phyloP scores from a whole-genome alignment of 2,888 invertebrate species.

The Dascillus cervinus region DNA sequence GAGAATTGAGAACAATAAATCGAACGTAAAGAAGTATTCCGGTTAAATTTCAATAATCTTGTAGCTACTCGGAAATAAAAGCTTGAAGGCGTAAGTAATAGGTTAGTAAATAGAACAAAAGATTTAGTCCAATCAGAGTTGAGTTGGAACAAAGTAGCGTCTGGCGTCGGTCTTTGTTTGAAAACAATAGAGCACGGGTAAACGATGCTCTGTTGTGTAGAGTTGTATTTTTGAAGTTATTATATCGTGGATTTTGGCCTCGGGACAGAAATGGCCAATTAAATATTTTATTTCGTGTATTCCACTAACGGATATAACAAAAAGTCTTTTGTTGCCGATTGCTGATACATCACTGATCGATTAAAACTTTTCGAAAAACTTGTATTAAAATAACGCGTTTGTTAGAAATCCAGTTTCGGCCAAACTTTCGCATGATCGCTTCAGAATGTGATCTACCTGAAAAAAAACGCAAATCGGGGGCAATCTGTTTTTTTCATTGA shows the following conservation, averaged over 20 bases:
- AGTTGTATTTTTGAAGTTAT: constrained; percentile 39
- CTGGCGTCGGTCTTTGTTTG: constrained; percentile 38
- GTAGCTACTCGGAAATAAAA: constrained; percentile 31
- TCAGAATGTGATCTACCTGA: constrained; percentile 21
- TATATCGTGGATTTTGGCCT: constrained; percentile 33
- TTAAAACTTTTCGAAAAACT: too few relatives aligned
- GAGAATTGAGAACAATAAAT: too few relatives aligned
- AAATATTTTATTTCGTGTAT: constrained; percentile 36
- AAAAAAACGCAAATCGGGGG: constrained; percentile 15
- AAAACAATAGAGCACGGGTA: constrained; percentile 38
- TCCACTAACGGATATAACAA: too few relatives aligned
- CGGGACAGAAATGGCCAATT: constrained; percentile 36
- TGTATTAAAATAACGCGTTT: constrained; percentile 15
- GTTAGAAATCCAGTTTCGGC: constrained; percentile 16
- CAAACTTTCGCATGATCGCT: constrained; percentile 14
- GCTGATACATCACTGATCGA: too few relatives aligned
- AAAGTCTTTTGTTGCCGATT: too few relatives aligned
- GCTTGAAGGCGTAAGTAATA: constrained; percentile 36
- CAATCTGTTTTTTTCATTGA: constrained; percentile 26
- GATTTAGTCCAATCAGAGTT: constrained; percentile 36
- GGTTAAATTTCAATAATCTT: constrained; percentile 16
- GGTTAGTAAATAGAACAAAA: constrained; percentile 38
- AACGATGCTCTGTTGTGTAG: constrained; percentile 40
- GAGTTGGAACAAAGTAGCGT: constrained; percentile 38
- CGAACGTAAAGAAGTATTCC: too few relatives aligned